Evolutionary conservation across 1,140 invertebrate species (phyloP).

Genomic region (Brachionus sp.): DNA sequence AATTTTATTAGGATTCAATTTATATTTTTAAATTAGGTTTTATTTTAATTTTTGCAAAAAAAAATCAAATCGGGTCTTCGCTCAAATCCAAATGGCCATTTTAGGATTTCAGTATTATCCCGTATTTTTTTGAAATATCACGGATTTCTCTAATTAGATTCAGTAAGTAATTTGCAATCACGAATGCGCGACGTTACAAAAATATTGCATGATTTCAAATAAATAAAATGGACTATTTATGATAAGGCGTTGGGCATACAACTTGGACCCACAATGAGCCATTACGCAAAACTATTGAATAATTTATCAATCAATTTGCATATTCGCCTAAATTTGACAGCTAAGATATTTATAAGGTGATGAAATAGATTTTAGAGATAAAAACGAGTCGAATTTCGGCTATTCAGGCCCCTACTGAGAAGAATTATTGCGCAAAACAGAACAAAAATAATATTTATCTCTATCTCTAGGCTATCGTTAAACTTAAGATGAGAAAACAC

Average conservation of each 20-base stretch:
- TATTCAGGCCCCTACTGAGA: background rate
- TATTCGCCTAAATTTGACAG: background rate
- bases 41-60: background rate
- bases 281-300: constrained; percentile 8
- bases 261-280: background rate
- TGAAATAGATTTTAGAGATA: background rate
- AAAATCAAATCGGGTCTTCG: constrained; percentile 20
- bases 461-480: background rate
- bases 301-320: constrained; percentile 24
- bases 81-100: background rate
- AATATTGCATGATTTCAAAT: constrained; percentile 42
- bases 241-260: background rate
- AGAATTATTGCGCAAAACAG: background rate
- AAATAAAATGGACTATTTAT: constrained; percentile 38
- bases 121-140: constrained; percentile 7
- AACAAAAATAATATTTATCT: background rate
- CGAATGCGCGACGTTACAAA: background rate
- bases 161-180: background rate
- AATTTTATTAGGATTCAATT: background rate
- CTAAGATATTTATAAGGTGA: constrained; percentile 11
- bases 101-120: background rate
- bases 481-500: background rate
- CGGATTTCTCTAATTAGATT: background rate
- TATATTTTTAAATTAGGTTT: constrained; percentile 33
- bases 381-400: background rate